phyloP scores from a whole-genome alignment of 2,797 vertebrate species.

The Erithacus rubecula region DNA sequence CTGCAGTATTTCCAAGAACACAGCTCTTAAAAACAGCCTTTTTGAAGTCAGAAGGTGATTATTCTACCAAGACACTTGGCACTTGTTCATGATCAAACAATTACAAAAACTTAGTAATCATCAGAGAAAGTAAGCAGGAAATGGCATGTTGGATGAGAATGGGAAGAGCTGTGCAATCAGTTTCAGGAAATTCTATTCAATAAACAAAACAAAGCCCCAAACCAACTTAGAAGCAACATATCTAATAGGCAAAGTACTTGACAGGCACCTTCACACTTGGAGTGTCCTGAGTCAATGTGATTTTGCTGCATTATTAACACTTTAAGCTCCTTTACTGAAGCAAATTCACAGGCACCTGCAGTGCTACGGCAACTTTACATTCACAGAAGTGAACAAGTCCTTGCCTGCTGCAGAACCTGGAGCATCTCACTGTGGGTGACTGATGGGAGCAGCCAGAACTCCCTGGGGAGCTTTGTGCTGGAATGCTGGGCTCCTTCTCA shows the following conservation, averaged over 20 bases:
- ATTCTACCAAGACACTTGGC: background rate
- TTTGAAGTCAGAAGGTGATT: background rate
- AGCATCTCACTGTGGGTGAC: fast-evolving
- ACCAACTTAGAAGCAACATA: background rate
- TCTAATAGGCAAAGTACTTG: background rate
- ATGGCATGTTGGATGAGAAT: background rate
- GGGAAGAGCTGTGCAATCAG: background rate
- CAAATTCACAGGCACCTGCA: fast-evolving
- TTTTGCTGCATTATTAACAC: background rate
- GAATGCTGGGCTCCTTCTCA: background rate
- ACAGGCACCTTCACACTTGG: background rate
- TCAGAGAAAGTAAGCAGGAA: background rate
- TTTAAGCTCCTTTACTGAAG: background rate
- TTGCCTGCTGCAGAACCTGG: background rate
- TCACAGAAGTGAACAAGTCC: background rate
- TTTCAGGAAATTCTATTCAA: background rate
- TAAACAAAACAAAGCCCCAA: background rate
- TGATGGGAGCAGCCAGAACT: background rate
- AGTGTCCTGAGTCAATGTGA: background rate
- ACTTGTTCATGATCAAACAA: background rate
- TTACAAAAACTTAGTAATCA: background rate
- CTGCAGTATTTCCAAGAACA: background rate
- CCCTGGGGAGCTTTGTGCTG: background rate
- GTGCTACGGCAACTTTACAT: background rate
- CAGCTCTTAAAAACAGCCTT: background rate